A percentile compares a stretch with the other conserved stretches of the same genome.
Evolutionary conservation across 1,140 invertebrate species (phyloP).

Genomic region (Drosophila punjabiensis): DNA sequence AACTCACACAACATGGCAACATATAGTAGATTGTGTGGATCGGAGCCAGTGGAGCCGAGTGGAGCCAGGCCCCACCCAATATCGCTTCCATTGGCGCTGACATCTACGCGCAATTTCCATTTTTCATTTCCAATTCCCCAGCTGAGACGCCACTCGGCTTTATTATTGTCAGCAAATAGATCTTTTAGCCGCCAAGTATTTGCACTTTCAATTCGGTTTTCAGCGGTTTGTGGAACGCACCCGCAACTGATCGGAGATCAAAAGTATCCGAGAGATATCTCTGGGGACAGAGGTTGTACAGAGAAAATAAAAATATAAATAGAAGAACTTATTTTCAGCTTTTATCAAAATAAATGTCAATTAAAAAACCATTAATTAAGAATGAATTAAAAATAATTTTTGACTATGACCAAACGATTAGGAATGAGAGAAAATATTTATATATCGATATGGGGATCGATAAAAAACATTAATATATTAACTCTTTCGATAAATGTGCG

Average conservation of each 20-base stretch:
- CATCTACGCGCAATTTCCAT: constrained; percentile 46
- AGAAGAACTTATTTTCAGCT: background rate
- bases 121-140: constrained; percentile 37
- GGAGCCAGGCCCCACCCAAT: constrained; percentile 40
- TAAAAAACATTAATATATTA: background rate
- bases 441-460: background rate
- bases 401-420: background rate
- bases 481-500: too few relatives aligned
- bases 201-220: constrained; percentile 56
- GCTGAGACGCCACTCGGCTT: constrained; percentile 30
- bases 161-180: constrained; percentile 53
- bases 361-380: background rate
- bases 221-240: constrained; percentile 38
- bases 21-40: background rate
- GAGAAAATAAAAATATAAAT: background rate
- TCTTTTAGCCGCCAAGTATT: constrained; percentile 45
- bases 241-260: constrained; percentile 35
- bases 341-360: background rate
- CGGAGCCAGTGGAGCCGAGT: background rate
- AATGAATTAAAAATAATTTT: background rate
- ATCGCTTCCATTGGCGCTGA: constrained; percentile 37
- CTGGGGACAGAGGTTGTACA: constrained; percentile 26
- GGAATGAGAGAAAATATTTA: background rate
- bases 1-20: constrained; percentile 11
- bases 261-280: constrained; percentile 18